Percentiles rank a stretch among this genome's conserved stretches.
Evolutionary conservation across 2,888 invertebrate species (phyloP).

Genomic region (Ophion obscuratus): DNA sequence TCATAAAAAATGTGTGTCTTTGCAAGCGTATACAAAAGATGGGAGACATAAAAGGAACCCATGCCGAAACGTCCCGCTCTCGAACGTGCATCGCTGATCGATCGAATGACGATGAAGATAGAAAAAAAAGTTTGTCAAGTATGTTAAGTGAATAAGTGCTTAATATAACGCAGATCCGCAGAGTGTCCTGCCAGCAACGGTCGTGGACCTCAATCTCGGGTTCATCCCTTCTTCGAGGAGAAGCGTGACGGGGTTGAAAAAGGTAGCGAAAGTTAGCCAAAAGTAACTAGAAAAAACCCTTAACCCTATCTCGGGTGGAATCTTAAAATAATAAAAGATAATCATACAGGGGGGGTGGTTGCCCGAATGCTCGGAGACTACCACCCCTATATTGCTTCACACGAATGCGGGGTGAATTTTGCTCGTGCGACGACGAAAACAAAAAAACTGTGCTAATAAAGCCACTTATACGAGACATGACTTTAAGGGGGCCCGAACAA

Average conservation of each 20-base stretch:
- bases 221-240: slow-evolving; percentile 1
- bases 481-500: slow-evolving; percentile 32
- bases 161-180: slow-evolving; percentile 25
- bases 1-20: no score
- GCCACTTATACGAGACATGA: slow-evolving; percentile 51
- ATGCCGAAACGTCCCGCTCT: not conserved
- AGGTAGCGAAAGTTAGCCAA: slow-evolving; percentile 41
- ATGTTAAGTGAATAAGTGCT: slow-evolving; percentile 35
- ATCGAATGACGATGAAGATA: not conserved
- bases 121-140: slow-evolving; percentile 8
- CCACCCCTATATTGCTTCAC: not conserved
- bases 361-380: slow-evolving; percentile 1
- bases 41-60: not conserved
- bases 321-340: slow-evolving; percentile 66
- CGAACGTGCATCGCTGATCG: not conserved
- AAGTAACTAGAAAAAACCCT: slow-evolving; percentile 51
- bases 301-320: slow-evolving; percentile 55
- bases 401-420: slow-evolving; percentile 6
- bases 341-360: slow-evolving; percentile 37
- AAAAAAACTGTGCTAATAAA: slow-evolving; percentile 62
- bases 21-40: no score
- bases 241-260: not conserved
- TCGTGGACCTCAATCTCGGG: slow-evolving; percentile 33
- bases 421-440: slow-evolving; percentile 41
- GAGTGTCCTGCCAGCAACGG: slow-evolving; percentile 11